These are phyloP conservation scores for Tetraneura akinire DNA, from an alignment of 1,140 invertebrate genomes.

Conservation along the genomic window DNA sequence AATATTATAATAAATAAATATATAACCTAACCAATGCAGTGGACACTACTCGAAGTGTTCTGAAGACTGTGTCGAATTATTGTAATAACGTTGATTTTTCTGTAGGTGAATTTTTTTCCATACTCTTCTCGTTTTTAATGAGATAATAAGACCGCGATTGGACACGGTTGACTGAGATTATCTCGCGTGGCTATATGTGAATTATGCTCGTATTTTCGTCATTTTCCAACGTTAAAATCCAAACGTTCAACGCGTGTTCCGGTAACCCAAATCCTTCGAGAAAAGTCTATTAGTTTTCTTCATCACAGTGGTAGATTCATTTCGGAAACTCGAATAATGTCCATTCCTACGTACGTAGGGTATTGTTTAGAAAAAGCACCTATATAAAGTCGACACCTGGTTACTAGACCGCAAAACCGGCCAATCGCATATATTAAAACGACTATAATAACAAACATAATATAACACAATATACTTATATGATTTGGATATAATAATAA, in stretches of 20 bases:
- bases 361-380: conserved; percentile 24
- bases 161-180: conserved; percentile 26
- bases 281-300: conserved; percentile 10
- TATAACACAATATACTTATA: too few relatives aligned
- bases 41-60: not conserved
- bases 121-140: conserved; percentile 13
- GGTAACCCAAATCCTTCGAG: conserved; percentile 28
- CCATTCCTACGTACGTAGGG: too few relatives aligned
- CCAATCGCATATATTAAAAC: not conserved
- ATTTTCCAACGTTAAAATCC: conserved; percentile 25
- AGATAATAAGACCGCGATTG: conserved; percentile 37
- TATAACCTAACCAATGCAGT: too few relatives aligned
- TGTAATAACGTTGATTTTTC: conserved; percentile 18
- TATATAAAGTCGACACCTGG: too few relatives aligned
- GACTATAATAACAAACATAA: too few relatives aligned
- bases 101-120: conserved; percentile 7
- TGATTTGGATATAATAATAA: too few relatives aligned
- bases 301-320: not conserved
- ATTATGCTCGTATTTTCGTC: conserved; percentile 26
- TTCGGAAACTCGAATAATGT: conserved; percentile 4
- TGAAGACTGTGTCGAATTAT: conserved; percentile 31
- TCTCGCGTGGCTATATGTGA: conserved; percentile 27
- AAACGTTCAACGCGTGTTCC: conserved; percentile 7
- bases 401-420: conserved; percentile 10
- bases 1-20: too few relatives aligned